A percentile compares a stretch with the other conserved stretches of the same genome.
phyloP scores from a whole-genome alignment of 2,113 vertebrate species.

The Calonectris borealis region DNA sequence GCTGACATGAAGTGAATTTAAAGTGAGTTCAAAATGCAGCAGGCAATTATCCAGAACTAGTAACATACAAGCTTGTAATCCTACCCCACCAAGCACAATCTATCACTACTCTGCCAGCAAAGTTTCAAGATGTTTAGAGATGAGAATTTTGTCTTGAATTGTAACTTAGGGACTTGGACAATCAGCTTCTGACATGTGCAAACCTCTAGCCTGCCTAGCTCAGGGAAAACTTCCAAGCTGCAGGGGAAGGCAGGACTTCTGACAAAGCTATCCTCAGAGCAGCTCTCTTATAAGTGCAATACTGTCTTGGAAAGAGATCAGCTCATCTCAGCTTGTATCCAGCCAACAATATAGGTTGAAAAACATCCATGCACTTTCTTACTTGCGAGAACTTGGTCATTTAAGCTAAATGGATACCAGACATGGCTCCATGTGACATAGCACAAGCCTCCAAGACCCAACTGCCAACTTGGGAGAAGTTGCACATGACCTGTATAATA shows the following conservation, averaged over 20 bases:
- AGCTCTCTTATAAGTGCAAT: neutral
- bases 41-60: neutral
- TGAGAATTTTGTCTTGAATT: neutral
- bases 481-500: neutral
- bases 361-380: neutral
- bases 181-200: neutral
- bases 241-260: neutral
- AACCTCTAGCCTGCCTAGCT: neutral
- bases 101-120: neutral
- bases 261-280: neutral
- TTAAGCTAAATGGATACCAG: neutral
- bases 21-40: neutral
- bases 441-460: neutral
- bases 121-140: neutral
- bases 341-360: neutral
- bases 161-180: neutral
- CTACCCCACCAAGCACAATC: neutral
- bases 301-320: neutral
- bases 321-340: neutral
- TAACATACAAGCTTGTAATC: neutral
- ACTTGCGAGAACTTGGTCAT: neutral
- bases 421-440: neutral
- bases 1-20: neutral
- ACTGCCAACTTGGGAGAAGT: neutral
- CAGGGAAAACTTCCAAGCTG: neutral